A percentile compares a stretch with the other conserved stretches of the same genome.
Evolutionary conservation across 1,140 invertebrate species (phyloP).

Genomic region (Drosophila jambulina): DNA sequence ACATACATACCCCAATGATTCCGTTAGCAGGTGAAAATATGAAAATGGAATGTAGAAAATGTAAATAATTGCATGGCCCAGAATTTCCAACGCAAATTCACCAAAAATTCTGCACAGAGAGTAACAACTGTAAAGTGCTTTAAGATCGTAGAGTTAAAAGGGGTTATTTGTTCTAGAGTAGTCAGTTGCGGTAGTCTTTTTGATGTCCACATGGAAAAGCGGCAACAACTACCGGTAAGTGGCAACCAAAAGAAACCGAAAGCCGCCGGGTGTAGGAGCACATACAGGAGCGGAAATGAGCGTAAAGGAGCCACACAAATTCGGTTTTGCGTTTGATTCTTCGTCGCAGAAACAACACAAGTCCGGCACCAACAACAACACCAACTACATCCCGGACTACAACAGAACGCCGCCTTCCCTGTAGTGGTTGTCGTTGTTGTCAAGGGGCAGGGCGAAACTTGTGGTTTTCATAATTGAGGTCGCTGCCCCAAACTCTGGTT

Average conservation of each 20-base stretch:
- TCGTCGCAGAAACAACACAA: constrained; percentile 60
- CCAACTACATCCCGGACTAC: constrained; percentile 30
- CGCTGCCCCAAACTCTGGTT: constrained; percentile 37
- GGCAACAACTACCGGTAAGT: constrained; percentile 51
- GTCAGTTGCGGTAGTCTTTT: constrained; percentile 27
- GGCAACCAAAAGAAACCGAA: constrained; percentile 62
- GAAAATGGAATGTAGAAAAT: not conserved
- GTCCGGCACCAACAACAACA: constrained; percentile 23
- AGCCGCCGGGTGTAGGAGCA: constrained; percentile 1
- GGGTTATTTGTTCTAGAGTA: constrained; percentile 6
- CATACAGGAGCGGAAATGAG: constrained; percentile 18
- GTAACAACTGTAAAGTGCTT: not conserved
- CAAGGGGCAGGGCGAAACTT: constrained; percentile 52
- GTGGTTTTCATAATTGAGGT: constrained; percentile 84
- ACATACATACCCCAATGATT: constrained; percentile 1
- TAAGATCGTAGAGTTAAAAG: not conserved
- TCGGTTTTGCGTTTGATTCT: constrained; percentile 77
- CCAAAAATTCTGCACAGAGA: not conserved
- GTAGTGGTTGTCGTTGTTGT: constrained; percentile 16
- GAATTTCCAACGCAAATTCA: not conserved
- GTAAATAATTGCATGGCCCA: too few relatives aligned
- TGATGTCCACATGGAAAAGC: constrained; percentile 51
- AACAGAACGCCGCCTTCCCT: constrained; percentile 16
- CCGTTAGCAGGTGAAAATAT: not conserved
- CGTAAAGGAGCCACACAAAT: constrained; percentile 71